Percentiles rank a stretch among this genome's conserved stretches.
Evolutionary conservation across 2,113 vertebrate species (phyloP).

Genomic region (Capreolus pygargus): DNA sequence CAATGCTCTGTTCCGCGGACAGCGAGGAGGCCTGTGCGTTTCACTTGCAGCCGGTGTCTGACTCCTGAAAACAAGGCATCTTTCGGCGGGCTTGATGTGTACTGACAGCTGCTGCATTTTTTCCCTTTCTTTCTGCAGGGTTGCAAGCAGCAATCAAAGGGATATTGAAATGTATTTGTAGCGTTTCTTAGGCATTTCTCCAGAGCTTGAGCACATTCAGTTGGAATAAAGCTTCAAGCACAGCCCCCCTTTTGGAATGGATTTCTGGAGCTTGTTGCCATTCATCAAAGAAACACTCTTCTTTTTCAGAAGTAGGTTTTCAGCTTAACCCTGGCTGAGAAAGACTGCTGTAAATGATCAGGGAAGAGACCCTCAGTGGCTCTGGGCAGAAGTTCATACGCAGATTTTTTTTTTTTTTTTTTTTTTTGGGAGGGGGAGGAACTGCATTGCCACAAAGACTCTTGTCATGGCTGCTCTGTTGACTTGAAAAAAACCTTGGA

Average conservation of each 20-base stretch:
- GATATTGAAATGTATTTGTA: slow-evolving; percentile 18
- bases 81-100: slow-evolving; percentile 53
- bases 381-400: slow-evolving; percentile 31
- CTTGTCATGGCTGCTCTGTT: slow-evolving; percentile 65
- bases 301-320: slow-evolving; percentile 65
- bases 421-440: not conserved
- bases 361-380: not conserved
- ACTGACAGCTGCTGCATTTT: slow-evolving; percentile 12
- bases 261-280: slow-evolving; percentile 48
- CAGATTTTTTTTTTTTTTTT: slow-evolving; percentile 2
- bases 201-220: slow-evolving; percentile 60
- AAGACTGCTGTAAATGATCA: slow-evolving; percentile 5
- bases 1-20: not conserved
- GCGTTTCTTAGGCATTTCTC: slow-evolving; percentile 55
- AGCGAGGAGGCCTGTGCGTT: not conserved
- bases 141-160: slow-evolving; percentile 39
- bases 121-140: slow-evolving; percentile 50
- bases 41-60: slow-evolving; percentile 43
- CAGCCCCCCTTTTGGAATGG: slow-evolving; percentile 50
- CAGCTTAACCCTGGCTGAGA: slow-evolving; percentile 59
- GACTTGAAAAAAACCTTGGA: slow-evolving; percentile 55
- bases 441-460: slow-evolving; percentile 64
- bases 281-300: slow-evolving; percentile 63
- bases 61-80: slow-evolving; percentile 40
- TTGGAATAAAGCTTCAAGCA: slow-evolving; percentile 50